phyloP scores from a whole-genome alignment of 2,888 invertebrate species.

The Odontocolon sp. region DNA sequence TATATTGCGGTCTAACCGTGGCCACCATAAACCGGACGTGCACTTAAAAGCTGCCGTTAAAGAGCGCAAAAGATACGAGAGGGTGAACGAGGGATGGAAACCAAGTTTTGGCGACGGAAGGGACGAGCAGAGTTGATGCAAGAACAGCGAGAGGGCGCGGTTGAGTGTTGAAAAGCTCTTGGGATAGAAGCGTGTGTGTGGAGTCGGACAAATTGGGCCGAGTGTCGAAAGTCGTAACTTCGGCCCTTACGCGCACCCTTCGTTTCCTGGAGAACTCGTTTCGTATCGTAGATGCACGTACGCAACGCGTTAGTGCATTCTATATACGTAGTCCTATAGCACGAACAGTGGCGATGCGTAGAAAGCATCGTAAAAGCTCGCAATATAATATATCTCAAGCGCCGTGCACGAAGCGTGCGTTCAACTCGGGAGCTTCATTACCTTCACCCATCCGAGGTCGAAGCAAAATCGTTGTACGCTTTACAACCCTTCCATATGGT shows the following conservation, averaged over 20 bases:
- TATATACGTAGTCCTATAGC: neutral
- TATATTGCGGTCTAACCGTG: slow-evolving; percentile 5
- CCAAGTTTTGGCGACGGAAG: neutral
- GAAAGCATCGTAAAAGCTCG: neutral
- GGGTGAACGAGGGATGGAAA: neutral
- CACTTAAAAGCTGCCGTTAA: neutral
- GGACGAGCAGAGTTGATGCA: neutral
- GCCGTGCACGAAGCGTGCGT: neutral
- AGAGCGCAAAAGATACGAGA: neutral
- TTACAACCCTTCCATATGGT: neutral
- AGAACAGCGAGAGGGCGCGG: neutral
- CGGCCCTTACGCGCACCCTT: slow-evolving; percentile 1
- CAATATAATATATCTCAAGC: neutral
- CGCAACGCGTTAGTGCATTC: neutral
- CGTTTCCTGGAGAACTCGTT: neutral
- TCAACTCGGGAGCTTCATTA: slow-evolving; percentile 14
- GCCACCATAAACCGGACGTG: slow-evolving; percentile 5
- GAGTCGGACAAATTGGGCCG: slow-evolving; percentile 68
- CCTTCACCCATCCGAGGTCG: neutral
- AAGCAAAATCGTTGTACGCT: slow-evolving; percentile 1
- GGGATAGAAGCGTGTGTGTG: too few relatives aligned
- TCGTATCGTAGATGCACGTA: slow-evolving; percentile 1
- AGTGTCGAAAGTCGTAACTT: slow-evolving; percentile 65
- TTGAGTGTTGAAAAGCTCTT: slow-evolving; percentile 63
- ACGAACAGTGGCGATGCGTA: neutral